Evolutionary conservation across 2,888 invertebrate genomes (phyloP).

Genomic region (Callosobruchus maculatus): DNA sequence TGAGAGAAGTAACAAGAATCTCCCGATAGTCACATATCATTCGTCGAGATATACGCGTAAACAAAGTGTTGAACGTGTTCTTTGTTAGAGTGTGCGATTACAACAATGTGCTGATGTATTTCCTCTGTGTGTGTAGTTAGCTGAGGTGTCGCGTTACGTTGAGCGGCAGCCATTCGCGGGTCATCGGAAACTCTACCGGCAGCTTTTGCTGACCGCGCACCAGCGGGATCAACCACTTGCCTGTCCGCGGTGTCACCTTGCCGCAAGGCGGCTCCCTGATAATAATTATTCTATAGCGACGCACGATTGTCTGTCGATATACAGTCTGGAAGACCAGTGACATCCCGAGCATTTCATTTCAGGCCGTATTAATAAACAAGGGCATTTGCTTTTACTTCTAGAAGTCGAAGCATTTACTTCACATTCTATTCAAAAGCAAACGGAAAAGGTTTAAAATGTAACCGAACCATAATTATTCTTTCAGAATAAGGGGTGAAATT

Average conservation of each 20-base stretch:
- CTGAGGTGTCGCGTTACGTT: constrained; percentile 23
- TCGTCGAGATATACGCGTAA: not conserved
- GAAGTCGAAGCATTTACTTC: too few relatives aligned
- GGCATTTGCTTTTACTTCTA: too few relatives aligned
- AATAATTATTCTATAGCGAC: not conserved
- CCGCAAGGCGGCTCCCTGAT: not conserved
- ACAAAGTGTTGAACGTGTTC: constrained; percentile 25
- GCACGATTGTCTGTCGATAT: not conserved
- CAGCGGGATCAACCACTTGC: not conserved
- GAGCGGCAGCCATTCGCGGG: constrained; percentile 13
- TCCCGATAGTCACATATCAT: not conserved
- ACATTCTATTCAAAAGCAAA: too few relatives aligned
- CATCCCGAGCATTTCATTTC: too few relatives aligned
- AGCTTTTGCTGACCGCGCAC: constrained; percentile 30
- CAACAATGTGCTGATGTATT: constrained; percentile 44
- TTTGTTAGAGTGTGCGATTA: constrained; percentile 29
- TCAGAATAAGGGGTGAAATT: too few relatives aligned
- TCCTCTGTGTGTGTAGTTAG: constrained; percentile 31
- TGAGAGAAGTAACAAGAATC: not conserved
- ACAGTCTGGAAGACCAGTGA: not conserved
- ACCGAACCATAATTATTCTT: too few relatives aligned
- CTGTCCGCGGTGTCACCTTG: constrained; percentile 1
- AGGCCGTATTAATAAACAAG: too few relatives aligned
- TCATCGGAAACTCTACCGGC: constrained; percentile 23
- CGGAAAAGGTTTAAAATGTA: too few relatives aligned